Base-by-base conservation (phyloP, 2,797 vertebrate genomes). In the Podargus strigoides region DNA sequence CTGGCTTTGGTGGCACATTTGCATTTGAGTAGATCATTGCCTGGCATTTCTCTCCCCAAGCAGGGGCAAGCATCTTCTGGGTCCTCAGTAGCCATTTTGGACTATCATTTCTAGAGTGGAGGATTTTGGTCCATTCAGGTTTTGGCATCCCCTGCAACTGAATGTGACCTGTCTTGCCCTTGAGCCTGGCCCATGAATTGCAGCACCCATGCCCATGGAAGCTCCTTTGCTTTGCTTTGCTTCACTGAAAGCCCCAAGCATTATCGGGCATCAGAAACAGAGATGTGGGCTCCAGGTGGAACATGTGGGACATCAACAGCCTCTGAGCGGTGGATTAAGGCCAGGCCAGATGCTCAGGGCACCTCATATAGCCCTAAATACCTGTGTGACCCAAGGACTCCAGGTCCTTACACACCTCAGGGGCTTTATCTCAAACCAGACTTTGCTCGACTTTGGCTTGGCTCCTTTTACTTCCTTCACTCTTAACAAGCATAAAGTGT, bases 401-500 rank as follows among this genome's bases (percentile, higher is more conserved):
- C 60, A 37, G 46, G 30, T 62, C 32, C 55, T 85, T 41, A 50
- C 6, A 22, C 12, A 36, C 20, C 55, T 59, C 63, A 39, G 21
- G 22, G 39, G 5, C 6, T 87, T 79, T 23, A 22, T 26, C 36
- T 89, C 46, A 69, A 44, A 69, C 39, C 19, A 27, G 53, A 76
- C 20, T 28, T n/a, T 78, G 27, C 34, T 59, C 0, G 0, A 2
- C 20, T 69, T 74, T 42, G 11, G 6, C 14, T 79, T 49, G 42
- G 9, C 42, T 90, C 20, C 18, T 93, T 90, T 87, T 36, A 50
- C 17, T 87, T 72, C 39, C 32, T 59, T 12, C 10, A 14, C 32
- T 76, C 28, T 69, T 70, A 76, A 82, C 4, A 87, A 82, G 62
- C 53, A 46, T 37, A 6, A 78, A 47, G 7, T 55, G 55, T 37